Evolutionary conservation across 2,888 invertebrate species (phyloP), one percentile per base, ranked within the genome.

Genomic region (Chalcis sispes): DNA sequence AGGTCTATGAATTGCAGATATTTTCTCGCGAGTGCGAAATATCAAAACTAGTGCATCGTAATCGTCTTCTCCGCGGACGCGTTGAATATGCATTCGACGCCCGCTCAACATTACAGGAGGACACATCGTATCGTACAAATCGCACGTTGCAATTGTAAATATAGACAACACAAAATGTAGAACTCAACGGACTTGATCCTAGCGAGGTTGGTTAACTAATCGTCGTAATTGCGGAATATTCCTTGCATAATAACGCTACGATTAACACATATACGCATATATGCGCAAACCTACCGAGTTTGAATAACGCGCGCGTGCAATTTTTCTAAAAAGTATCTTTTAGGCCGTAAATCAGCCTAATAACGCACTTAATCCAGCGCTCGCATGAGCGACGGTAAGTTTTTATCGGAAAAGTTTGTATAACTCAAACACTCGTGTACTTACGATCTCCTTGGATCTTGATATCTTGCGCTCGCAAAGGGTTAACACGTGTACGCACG

Each of bases 1-100:
- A n/a, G n/a, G n/a, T n/a, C 46, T n/a, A n/a, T n/a, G 5, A 66
- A 59, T 65, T 65, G 72, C 72, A 52, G 66, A 73, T 66, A n/a
- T 13, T n/a, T 5, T 3, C 10, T 3, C 10, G 40, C 40, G 15
- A 29, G 58, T 40, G 36, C 20, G 42, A 32, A 52, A 27, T 18
- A 64, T 72, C n/a, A 48, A 56, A 72, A 72, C 56, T 56, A 56
- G 64, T 72, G 64, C 72, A 59, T 10, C 15, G 18, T 23, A 10
- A 20, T 46, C 56, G 8, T 5, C 8, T 32, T 40, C 13, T 7
- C 50, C 61, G 50, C 71, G 25, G n/a, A 36, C 59, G 29, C 40
- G 27, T 0, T 40, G 27, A 25, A 66, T 54, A 32, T 62, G 46
- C 15, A 62, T 18, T 25, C 13, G n/a, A n/a, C n/a, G n/a, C n/a